Percentiles rank a stretch among this genome's conserved stretches.
Evolutionary conservation across 2,888 invertebrate species (phyloP).

Genomic region (Cetonia aurata): DNA sequence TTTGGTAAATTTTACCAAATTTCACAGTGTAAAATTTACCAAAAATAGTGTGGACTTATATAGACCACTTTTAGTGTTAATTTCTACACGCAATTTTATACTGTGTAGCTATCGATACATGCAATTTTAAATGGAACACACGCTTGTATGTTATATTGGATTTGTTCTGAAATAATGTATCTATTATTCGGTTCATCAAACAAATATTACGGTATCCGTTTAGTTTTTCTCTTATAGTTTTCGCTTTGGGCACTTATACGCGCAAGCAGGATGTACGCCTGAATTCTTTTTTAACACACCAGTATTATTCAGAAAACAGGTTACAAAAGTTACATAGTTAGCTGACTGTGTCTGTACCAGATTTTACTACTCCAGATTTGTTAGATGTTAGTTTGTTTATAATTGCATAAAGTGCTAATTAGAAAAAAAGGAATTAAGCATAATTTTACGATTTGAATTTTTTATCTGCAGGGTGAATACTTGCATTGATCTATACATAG

Average conservation of each 20-base stretch:
- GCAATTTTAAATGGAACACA: conserved; percentile 41
- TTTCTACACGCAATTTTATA: too few species aligned
- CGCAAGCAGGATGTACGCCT: conserved; percentile 23
- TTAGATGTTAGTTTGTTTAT: background rate
- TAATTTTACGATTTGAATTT: too few species aligned
- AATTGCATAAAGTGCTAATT: background rate
- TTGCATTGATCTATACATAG: too few species aligned
- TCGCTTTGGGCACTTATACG: conserved; percentile 32
- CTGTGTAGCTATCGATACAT: conserved; percentile 10
- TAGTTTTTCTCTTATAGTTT: background rate
- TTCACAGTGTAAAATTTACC: too few species aligned
- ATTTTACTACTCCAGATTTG: too few species aligned
- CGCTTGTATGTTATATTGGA: conserved; percentile 47
- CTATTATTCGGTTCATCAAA: conserved; percentile 43
- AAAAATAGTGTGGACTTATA: too few species aligned
- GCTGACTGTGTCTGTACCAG: too few species aligned
- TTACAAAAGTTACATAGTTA: background rate
- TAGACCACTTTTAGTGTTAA: too few species aligned
- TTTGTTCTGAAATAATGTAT: conserved; percentile 49
- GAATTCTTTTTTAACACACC: conserved; percentile 23
- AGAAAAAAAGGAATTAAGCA: too few species aligned
- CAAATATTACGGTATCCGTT: conserved; percentile 20
- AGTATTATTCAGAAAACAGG: conserved; percentile 36
- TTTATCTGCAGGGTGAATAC: too few species aligned
- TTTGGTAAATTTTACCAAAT: too few species aligned